Conservation (phyloP, 2,888 invertebrate species). For the Xestoiulus laeticollis region DNA sequence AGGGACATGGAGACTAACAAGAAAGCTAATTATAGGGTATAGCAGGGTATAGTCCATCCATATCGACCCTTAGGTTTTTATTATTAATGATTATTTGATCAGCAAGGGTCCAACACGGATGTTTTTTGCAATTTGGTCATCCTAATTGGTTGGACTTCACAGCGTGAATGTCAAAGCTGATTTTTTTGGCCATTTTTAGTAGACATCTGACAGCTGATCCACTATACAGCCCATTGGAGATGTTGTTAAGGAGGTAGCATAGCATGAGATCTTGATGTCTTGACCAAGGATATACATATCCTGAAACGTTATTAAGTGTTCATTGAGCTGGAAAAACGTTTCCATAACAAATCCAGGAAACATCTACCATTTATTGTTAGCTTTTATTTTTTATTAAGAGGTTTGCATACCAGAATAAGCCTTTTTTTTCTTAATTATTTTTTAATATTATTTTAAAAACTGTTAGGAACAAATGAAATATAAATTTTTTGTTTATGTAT, state of each 20-base stretch:
- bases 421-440: too few relatives aligned
- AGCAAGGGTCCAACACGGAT: not conserved
- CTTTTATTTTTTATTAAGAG: not conserved
- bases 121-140: not conserved
- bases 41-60: not conserved
- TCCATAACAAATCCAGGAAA: not conserved
- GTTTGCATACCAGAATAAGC: too few relatives aligned
- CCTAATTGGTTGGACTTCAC: not conserved
- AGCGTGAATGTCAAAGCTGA: not conserved
- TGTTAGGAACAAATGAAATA: too few relatives aligned
- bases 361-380: conserved; percentile 8
- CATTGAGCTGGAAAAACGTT: not conserved
- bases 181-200: conserved; percentile 1
- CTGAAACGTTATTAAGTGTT: not conserved
- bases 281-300: not conserved
- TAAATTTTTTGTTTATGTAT: too few relatives aligned
- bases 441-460: too few relatives aligned
- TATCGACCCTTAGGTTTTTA: not conserved
- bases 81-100: not conserved
- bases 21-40: not conserved
- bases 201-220: conserved; percentile 4
- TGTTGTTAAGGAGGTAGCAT: not conserved
- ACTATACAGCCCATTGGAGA: not conserved
- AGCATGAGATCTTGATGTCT: not conserved
- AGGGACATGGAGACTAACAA: not conserved